Evolutionary conservation across 1,140 invertebrate species (phyloP), one percentile per base, ranked within the genome.

Genomic region (Bombus consobrinus): DNA sequence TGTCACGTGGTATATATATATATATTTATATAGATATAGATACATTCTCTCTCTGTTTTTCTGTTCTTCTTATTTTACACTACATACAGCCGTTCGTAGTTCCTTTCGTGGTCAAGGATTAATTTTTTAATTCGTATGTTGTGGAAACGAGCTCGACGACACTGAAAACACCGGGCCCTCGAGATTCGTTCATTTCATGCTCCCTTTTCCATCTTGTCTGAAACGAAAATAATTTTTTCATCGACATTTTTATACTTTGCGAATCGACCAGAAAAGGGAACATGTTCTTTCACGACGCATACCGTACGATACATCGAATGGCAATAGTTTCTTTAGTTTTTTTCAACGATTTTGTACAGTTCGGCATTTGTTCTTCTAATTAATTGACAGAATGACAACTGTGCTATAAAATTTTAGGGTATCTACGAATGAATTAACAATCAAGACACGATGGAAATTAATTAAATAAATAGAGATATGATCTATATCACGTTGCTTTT

Each of bases 11-110:
- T 89, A 82, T 87, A 64, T 64, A 64, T 64, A 32, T 64, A 64
- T 62, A n/a, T 62, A 62, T 64, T n/a, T 47, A 47, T 64, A 87
- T 90, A 91, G 90, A 92, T 93, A 91, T 91, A 92, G 90, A 87
- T 93, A 93, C 92, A 93, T 90, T 93, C 85, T 93, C 84, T 94
- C 78, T 91, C 71, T 83, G 82, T 91, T 91, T 79, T 88, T 86
- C 85, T 89, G 80, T 80, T 89, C 85, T 53, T 92, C 89, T 88
- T 94, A 92, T 91, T 91, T 94, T 93, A 94, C 93, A 94, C 91
- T 93, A 92, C 90, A 88, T 94, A 93, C 92, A 92, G 87, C 88
- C 89, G 87, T 89, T 92, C 88, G 92, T 87, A 91, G 68, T 90
- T 90, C 81, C 88, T 89, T 93, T 93, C 88, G 78, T 94, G 92